Conservation (phyloP, 2,888 invertebrate genomes). For the Drosophila stalkeri region DNA sequence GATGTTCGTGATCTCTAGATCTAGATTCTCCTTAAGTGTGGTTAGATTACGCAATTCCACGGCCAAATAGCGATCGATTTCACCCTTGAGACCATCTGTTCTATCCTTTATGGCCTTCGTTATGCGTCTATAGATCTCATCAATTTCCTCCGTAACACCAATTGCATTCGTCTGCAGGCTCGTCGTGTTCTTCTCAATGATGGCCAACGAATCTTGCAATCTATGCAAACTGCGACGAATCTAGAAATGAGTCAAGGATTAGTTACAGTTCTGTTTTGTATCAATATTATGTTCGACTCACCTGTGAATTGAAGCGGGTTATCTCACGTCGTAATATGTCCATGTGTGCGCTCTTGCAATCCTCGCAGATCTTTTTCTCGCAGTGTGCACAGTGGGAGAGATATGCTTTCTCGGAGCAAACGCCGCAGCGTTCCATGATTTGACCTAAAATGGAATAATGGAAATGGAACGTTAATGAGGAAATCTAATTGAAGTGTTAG, state of each 20-base stretch:
- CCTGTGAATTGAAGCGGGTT: constrained; percentile 94
- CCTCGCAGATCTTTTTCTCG: constrained; percentile 98
- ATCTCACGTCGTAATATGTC: constrained; percentile 97
- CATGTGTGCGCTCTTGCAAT: constrained; percentile 98
- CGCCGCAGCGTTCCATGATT: constrained; percentile 96
- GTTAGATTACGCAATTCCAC: constrained; percentile 94
- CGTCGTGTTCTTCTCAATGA: constrained; percentile 95
- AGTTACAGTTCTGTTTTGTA: background rate
- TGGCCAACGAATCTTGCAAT: constrained; percentile 92
- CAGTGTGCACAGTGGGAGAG: constrained; percentile 96
- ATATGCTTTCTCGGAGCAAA: constrained; percentile 96
- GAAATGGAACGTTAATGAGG: background rate
- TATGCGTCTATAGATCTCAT: constrained; percentile 94
- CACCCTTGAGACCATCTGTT: constrained; percentile 93
- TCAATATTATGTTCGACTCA: constrained; percentile 56
- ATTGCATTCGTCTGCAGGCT: constrained; percentile 95
- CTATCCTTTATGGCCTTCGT: constrained; percentile 95
- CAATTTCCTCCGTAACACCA: constrained; percentile 96
- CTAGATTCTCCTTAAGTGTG: constrained; percentile 95
- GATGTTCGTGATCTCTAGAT: constrained; percentile 97
- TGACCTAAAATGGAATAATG: constrained; percentile 86
- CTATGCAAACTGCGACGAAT: constrained; percentile 95
- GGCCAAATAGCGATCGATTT: constrained; percentile 96
- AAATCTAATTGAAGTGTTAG: background rate
- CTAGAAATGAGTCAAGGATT: constrained; percentile 60